Evolutionary conservation across 1,140 invertebrate genomes (phyloP).

Genomic region (Cotesia glomerata): DNA sequence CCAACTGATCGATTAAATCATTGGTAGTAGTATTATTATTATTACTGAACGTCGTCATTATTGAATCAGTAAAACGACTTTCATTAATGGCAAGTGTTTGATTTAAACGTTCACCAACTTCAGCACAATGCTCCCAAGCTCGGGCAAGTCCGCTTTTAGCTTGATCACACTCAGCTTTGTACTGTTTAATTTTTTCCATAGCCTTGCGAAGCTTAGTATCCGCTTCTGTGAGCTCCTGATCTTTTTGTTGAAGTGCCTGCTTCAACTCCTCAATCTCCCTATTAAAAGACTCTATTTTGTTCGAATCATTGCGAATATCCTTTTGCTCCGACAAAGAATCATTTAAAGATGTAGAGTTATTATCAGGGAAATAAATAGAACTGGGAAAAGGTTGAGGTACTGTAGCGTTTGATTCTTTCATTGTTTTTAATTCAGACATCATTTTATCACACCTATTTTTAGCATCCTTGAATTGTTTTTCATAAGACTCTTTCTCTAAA

Average conservation of each 20-base stretch:
- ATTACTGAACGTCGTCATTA: neutral
- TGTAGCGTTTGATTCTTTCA: constrained; percentile 13
- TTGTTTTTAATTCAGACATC: constrained; percentile 31
- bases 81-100: constrained; percentile 64
- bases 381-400: constrained; percentile 22
- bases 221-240: constrained; percentile 64
- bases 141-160: constrained; percentile 68
- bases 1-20: constrained; percentile 20
- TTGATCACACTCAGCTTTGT: constrained; percentile 65
- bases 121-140: constrained; percentile 68
- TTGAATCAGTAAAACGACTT: constrained; percentile 54
- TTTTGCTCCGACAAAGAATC: neutral
- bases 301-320: constrained; percentile 1
- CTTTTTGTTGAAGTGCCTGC: constrained; percentile 37
- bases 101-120: constrained; percentile 66
- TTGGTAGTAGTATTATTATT: constrained; percentile 9
- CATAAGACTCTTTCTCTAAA: constrained; percentile 48
- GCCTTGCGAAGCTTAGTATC: constrained; percentile 69
- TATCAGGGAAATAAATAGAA: constrained; percentile 21
- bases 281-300: constrained; percentile 34
- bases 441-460: constrained; percentile 56
- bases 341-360: neutral
- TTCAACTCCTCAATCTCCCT: constrained; percentile 42
- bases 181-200: constrained; percentile 67
- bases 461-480: constrained; percentile 58